Evolutionary conservation across 2,888 invertebrate species (phyloP).

Genomic region (Callinectes sapidus): DNA sequence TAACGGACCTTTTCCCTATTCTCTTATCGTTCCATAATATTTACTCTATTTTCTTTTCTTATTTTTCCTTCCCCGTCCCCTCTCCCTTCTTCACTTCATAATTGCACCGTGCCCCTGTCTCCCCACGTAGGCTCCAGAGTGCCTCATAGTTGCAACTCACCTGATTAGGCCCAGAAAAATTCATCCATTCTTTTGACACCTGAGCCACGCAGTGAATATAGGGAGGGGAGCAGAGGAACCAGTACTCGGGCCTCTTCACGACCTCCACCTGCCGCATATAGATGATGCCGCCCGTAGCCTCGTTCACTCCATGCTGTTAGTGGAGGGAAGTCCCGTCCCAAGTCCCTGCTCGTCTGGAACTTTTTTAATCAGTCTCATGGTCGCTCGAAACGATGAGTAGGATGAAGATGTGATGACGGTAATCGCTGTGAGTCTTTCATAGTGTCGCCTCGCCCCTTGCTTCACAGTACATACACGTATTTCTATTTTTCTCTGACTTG

Average conservation of each 20-base stretch:
- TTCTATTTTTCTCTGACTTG: neutral
- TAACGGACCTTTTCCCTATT: neutral
- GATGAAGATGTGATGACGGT: neutral
- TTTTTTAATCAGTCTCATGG: constrained; percentile 10
- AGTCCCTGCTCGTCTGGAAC: neutral
- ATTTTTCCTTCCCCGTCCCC: neutral
- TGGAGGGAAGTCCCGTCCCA: neutral
- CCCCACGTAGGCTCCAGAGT: neutral
- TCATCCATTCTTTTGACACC: neutral
- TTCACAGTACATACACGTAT: neutral
- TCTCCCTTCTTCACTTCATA: neutral
- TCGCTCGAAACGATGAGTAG: neutral
- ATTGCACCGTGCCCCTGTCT: neutral
- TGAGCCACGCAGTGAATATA: neutral
- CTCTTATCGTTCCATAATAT: neutral
- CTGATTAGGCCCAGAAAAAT: neutral
- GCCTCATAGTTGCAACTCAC: neutral
- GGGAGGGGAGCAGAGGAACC: neutral
- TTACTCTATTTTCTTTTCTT: neutral
- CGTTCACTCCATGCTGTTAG: neutral
- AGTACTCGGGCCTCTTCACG: neutral
- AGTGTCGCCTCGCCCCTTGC: neutral
- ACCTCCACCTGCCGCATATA: neutral
- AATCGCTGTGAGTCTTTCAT: neutral
- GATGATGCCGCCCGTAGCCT: neutral